A percentile compares a stretch with the other conserved stretches of the same genome.
Evolutionary conservation across 2,113 vertebrate species (phyloP).

Genomic region (Halichoeres trimaculatus): DNA sequence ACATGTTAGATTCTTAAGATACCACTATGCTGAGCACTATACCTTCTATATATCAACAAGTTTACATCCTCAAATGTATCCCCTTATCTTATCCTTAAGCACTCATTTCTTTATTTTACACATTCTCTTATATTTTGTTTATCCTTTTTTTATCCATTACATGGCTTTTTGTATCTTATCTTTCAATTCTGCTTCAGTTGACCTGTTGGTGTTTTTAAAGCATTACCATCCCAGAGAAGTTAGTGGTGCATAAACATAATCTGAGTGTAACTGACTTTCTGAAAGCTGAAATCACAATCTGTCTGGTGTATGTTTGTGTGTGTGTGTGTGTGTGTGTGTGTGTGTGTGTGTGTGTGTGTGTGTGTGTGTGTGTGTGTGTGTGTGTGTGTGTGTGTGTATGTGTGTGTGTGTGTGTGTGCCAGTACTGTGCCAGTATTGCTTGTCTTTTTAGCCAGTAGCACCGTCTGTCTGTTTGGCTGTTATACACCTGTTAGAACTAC

Average conservation of each 20-base stretch:
- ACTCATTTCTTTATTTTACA: too few relatives aligned
- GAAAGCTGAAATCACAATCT: slow-evolving; percentile 5
- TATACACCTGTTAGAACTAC: slow-evolving; percentile 35
- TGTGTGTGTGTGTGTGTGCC: slow-evolving; percentile 5
- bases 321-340: slow-evolving; percentile 8
- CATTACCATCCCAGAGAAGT: not conserved
- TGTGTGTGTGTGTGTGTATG: not conserved
- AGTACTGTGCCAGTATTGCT: slow-evolving; percentile 58
- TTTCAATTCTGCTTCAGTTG: not conserved
- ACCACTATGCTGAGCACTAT: too few relatives aligned
- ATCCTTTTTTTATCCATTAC: not conserved
- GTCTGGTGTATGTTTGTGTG: slow-evolving; percentile 12
- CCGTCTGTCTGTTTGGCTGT: slow-evolving; percentile 67
- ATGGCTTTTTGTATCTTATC: too few relatives aligned
- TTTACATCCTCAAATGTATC: too few relatives aligned
- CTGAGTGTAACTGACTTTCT: slow-evolving; percentile 27
- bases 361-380: not conserved
- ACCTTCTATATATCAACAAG: too few relatives aligned
- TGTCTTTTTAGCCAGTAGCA: slow-evolving; percentile 50
- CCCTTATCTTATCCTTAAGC: too few relatives aligned
- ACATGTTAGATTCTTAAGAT: too few relatives aligned
- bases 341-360: slow-evolving; percentile 3
- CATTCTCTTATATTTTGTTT: too few relatives aligned
- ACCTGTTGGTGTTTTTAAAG: not conserved
- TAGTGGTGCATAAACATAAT: slow-evolving; percentile 2